These are phyloP conservation scores for Actias luna DNA, from an alignment of 2,888 invertebrate genomes.

Conservation along the genomic window DNA sequence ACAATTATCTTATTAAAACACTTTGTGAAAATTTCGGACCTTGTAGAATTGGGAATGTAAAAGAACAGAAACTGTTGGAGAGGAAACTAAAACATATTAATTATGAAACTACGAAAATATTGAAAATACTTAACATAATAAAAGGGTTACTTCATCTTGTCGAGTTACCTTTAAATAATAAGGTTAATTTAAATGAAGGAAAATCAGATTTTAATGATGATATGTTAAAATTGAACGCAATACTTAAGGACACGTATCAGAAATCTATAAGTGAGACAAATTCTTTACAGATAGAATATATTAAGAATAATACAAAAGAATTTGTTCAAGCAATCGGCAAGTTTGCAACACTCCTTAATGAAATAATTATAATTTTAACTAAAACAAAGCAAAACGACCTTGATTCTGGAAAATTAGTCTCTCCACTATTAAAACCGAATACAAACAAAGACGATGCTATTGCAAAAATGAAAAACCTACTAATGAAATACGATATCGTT, in stretches of 20 bases:
- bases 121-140: slow-evolving; percentile 54
- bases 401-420: slow-evolving; percentile 11
- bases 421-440: slow-evolving; percentile 13
- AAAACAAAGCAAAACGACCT: slow-evolving; percentile 26
- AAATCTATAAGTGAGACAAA: slow-evolving; percentile 41
- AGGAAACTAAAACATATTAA: slow-evolving; percentile 50
- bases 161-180: slow-evolving; percentile 30
- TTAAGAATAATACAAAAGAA: slow-evolving; percentile 51
- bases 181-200: slow-evolving; percentile 20
- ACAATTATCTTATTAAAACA: slow-evolving; percentile 43
- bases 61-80: slow-evolving; percentile 39
- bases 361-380: slow-evolving; percentile 48
- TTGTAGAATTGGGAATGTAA: slow-evolving; percentile 41
- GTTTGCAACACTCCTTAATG: slow-evolving; percentile 53
- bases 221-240: slow-evolving; percentile 45
- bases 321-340: slow-evolving; percentile 57
- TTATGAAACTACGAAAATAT: slow-evolving; percentile 48
- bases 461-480: slow-evolving; percentile 43
- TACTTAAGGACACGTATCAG: slow-evolving; percentile 39
- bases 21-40: slow-evolving; percentile 52
- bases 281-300: slow-evolving; percentile 47
- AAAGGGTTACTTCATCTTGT: slow-evolving; percentile 53
- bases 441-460: slow-evolving; percentile 31
- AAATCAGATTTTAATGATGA: slow-evolving; percentile 32
- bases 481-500: slow-evolving; percentile 52